Percentiles rank a stretch among this genome's conserved stretches.
These are phyloP conservation scores for Forbesichthys papilliferus DNA, from an alignment of 2,113 vertebrate species.

Conservation along the genomic window DNA sequence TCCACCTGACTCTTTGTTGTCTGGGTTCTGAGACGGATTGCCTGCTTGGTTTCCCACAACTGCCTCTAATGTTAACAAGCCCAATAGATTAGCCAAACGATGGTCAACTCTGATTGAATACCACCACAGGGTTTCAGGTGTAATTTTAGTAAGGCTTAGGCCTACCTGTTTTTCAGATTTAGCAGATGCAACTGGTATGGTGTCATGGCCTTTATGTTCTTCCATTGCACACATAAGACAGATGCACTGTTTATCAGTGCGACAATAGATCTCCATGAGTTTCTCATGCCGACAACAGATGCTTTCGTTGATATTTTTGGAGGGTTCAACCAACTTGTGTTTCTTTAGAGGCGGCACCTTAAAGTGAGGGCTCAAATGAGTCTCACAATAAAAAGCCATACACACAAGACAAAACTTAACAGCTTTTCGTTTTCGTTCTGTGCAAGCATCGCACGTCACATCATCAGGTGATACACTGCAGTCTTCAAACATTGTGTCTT, in stretches of 20 bases:
- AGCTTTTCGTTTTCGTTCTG: conserved; percentile 36
- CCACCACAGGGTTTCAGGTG: background rate
- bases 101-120: background rate
- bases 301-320: conserved; percentile 11
- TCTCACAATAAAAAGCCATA: conserved; percentile 44
- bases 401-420: conserved; percentile 47
- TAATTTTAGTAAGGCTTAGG: background rate
- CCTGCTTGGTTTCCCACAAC: conserved; percentile 8
- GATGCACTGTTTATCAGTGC: conserved; percentile 39
- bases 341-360: conserved; percentile 31
- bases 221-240: conserved; percentile 45
- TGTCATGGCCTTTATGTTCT: conserved; percentile 48
- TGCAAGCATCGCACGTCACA: conserved; percentile 51
- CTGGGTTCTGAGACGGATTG: conserved; percentile 14
- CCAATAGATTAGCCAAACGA: background rate
- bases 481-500: background rate
- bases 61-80: conserved; percentile 37
- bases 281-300: conserved; percentile 44
- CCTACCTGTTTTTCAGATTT: conserved; percentile 33
- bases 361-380: conserved; percentile 48
- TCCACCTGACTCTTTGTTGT: conserved; percentile 10
- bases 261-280: conserved; percentile 51
- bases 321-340: conserved; percentile 48
- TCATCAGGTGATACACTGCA: conserved; percentile 2
- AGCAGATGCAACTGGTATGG: conserved; percentile 21